These are phyloP conservation scores for Lophura nycthemera DNA, from an alignment of 2,113 vertebrate species.

Conservation along the genomic window DNA sequence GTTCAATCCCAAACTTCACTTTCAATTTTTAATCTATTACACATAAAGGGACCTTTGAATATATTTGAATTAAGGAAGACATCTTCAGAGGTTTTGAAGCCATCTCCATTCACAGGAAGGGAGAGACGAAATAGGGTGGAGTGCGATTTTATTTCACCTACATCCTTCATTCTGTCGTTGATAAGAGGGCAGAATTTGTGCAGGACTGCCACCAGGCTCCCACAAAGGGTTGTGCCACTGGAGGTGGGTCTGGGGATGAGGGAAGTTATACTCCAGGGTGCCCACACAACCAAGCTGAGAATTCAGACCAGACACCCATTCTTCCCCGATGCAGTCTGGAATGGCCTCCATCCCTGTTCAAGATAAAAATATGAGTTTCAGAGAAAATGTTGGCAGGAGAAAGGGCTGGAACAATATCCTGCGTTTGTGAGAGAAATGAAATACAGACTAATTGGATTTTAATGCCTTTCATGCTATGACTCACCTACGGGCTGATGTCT, in stretches of 20 bases:
- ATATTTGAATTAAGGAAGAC: background rate
- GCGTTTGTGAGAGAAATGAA: background rate
- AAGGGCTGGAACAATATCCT: background rate
- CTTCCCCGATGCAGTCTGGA: accelerated
- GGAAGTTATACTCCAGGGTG: background rate
- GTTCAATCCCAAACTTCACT: background rate
- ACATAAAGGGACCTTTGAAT: background rate
- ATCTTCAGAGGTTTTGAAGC: background rate
- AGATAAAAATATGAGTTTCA: background rate
- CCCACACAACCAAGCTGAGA: background rate
- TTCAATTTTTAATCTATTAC: background rate
- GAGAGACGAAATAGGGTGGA: background rate
- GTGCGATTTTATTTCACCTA: background rate
- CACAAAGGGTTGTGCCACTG: accelerated
- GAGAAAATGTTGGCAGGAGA: background rate
- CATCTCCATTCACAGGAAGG: background rate
- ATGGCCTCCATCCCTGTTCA: background rate
- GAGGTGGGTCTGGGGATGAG: background rate
- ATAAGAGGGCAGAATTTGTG: background rate
- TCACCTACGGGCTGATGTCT: background rate
- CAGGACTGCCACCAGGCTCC: background rate
- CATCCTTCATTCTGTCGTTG: background rate
- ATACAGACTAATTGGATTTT: background rate
- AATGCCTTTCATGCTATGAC: background rate
- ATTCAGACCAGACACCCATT: background rate